Base-by-base conservation (phyloP, 2,113 vertebrate genomes). In the Pterophyllum scalare region DNA sequence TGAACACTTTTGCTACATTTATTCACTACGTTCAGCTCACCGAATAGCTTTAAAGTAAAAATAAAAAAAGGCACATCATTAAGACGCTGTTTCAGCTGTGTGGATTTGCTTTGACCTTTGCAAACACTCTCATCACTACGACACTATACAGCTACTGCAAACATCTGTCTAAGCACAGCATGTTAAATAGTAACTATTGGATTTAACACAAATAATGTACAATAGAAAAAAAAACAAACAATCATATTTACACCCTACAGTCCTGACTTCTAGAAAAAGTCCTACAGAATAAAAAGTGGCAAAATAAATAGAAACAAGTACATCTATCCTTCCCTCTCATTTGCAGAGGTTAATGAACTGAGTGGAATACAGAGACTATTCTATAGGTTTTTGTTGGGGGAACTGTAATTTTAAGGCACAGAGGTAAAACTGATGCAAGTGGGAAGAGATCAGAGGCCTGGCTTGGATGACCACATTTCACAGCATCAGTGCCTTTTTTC, bases 21-120 rank as follows among this genome's bases (percentile, higher is more conserved):
- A 2, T 59, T 75, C 76, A 12, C 85, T 87, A 91, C 20, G 11
- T 75, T 77, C 83, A 84, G 76, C 79, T 72, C 13, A 64, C 77
- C 60, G 77, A 77, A 79, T 7, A 24, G 79, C 58, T 87, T 5
- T 43, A 89, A 88, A 8, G 2, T 5, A 38, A 90, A 88, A 8
- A 8, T 4, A 43, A 90, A 89, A 57, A 88, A 94, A 95, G 94
- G 93, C 94, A 95, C 93, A 15, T 87, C 80, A 78, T 83, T 80
- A 61, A 84, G 82, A 89, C 79, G 74, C 72, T 58, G 28, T 72
- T 82, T 59, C 17, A 28, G 65, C 60, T 65, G 81, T 20, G 56
- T 85, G 75, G 79, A 75, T 86, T 67, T 59, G 26, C 54, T 74
- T 58, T 64, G 80, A 83, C 82, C 78, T 79, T 49, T 13, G 0